phyloP scores from a whole-genome alignment of 2,113 vertebrate genomes.

The Tachycineta bicolor region DNA sequence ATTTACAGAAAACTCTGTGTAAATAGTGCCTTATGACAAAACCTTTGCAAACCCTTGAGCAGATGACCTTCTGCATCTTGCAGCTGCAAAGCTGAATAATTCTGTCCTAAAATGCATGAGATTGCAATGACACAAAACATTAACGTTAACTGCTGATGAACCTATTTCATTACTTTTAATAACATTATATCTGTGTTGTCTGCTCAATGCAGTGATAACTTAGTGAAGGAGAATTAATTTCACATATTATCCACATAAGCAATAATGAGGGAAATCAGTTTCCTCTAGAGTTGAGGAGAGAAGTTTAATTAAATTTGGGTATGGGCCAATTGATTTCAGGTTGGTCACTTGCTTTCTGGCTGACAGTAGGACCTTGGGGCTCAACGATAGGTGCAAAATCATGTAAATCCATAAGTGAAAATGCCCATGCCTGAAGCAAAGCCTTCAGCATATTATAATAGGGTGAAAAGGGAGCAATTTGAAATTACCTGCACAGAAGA shows the following conservation, averaged over 20 bases:
- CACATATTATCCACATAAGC: conserved; percentile 71
- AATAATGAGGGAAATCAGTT: conserved; percentile 75
- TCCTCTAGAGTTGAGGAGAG: conserved; percentile 46
- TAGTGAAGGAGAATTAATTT: conserved; percentile 77
- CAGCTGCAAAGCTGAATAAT: conserved; percentile 4
- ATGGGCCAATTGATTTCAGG: conserved; percentile 67
- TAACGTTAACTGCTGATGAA: conserved; percentile 67
- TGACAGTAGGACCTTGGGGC: conserved; percentile 42
- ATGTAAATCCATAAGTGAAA: conserved; percentile 34
- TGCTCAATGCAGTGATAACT: conserved; percentile 70
- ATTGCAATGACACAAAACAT: conserved; percentile 52
- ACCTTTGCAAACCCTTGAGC: neutral
- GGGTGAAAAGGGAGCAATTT: conserved; percentile 3
- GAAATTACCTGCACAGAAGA: neutral
- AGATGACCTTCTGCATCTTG: conserved; percentile 47
- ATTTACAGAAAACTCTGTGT: neutral
- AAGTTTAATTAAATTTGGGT: conserved; percentile 77
- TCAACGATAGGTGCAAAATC: neutral
- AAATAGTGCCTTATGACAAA: neutral
- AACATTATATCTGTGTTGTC: conserved; percentile 75
- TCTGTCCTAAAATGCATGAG: conserved; percentile 55
- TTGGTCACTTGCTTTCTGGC: conserved; percentile 53
- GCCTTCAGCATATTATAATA: neutral
- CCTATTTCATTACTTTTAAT: conserved; percentile 74
- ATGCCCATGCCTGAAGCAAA: conserved; percentile 17